These are phyloP conservation scores for Hippolais icterina DNA, from an alignment of 2,113 vertebrate species.

Conservation along the genomic window DNA sequence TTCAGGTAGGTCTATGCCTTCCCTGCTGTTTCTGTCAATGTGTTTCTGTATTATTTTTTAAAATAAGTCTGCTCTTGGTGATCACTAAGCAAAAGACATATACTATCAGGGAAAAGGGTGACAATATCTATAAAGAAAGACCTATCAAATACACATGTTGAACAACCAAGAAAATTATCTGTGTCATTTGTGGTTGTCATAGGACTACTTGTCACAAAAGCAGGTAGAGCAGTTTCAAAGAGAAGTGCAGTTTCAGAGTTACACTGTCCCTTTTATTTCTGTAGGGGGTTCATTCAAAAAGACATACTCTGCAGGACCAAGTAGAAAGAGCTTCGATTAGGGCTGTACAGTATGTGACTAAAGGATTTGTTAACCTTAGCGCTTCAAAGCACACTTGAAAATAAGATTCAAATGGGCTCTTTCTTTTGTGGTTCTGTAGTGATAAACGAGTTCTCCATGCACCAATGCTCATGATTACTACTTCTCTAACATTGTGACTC, in stretches of 20 bases:
- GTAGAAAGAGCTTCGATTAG: conserved; percentile 39
- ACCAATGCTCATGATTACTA: conserved; percentile 57
- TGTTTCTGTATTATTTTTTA: background rate
- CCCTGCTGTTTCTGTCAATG: background rate
- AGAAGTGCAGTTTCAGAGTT: conserved; percentile 7
- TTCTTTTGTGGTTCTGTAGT: conserved; percentile 63
- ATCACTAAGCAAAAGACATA: background rate
- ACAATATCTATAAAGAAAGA: background rate
- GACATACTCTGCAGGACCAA: background rate
- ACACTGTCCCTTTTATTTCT: conserved; percentile 45
- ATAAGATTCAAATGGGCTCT: conserved; percentile 62
- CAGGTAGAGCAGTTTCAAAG: conserved; percentile 35
- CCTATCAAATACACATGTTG: background rate
- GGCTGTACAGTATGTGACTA: conserved; percentile 25
- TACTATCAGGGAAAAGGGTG: background rate
- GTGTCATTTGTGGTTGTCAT: background rate
- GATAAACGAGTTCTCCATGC: conserved; percentile 70
- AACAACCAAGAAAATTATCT: background rate
- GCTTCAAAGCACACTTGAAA: conserved; percentile 65
- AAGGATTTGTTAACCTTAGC: conserved; percentile 57
- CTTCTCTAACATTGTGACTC: conserved; percentile 28
- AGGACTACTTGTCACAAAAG: background rate
- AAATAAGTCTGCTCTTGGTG: background rate
- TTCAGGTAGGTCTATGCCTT: background rate
- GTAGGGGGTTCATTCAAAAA: conserved; percentile 49